Conservation (phyloP, 2,888 invertebrate genomes). For the Dasysyrphus albostriatus region DNA sequence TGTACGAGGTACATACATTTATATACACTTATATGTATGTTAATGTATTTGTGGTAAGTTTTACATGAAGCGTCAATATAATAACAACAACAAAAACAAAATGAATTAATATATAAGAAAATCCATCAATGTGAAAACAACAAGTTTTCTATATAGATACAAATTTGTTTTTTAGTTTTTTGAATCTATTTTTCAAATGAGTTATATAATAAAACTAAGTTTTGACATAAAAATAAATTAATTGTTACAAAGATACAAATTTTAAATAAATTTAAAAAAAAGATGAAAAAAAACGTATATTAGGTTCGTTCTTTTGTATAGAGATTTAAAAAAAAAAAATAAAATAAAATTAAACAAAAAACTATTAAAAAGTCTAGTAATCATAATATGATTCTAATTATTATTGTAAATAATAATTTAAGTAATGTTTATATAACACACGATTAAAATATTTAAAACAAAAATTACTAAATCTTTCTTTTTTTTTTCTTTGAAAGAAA, state of each 20-base stretch:
- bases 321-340: slow-evolving; percentile 57
- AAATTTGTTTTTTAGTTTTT: slow-evolving; percentile 59
- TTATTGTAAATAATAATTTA: slow-evolving; percentile 76
- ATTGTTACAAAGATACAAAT: slow-evolving; percentile 63
- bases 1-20: slow-evolving; percentile 55
- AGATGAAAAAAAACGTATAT: slow-evolving; percentile 21
- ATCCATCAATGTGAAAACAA: slow-evolving; percentile 13
- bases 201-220: slow-evolving; percentile 33
- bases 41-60: slow-evolving; percentile 77
- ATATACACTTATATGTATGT: slow-evolving; percentile 43
- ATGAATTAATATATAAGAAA: slow-evolving; percentile 6
- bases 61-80: slow-evolving; percentile 76
- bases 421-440: slow-evolving; percentile 71
- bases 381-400: slow-evolving; percentile 63
- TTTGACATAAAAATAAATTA: slow-evolving; percentile 53
- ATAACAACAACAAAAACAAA: slow-evolving; percentile 27
- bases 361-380: slow-evolving; percentile 34
- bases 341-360: too few relatives aligned
- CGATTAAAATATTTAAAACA: slow-evolving; percentile 29
- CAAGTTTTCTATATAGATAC: slow-evolving; percentile 22
- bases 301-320: slow-evolving; percentile 70
- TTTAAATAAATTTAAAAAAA: slow-evolving; percentile 48
- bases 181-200: slow-evolving; percentile 40
- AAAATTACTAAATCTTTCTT: slow-evolving; percentile 74
- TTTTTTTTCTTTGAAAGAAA: slow-evolving; percentile 30